phyloP scores from a whole-genome alignment of 2,113 vertebrate species.

The Bettongia penicillata region DNA sequence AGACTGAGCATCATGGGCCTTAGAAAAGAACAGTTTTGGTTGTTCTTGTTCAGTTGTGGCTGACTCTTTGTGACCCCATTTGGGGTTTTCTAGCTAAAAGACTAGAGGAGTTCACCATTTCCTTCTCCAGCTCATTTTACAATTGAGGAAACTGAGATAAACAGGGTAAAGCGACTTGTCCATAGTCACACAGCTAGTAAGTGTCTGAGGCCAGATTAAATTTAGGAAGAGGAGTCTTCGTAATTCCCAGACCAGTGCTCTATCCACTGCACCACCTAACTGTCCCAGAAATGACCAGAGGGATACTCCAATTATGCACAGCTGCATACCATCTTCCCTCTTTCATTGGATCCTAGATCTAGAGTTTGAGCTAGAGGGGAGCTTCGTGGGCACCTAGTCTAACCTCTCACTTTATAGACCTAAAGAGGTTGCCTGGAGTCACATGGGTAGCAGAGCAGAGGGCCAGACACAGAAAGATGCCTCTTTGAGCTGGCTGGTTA shows the following conservation, averaged over 20 bases:
- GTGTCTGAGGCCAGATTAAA: background rate
- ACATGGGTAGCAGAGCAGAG: background rate
- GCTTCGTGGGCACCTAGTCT: background rate
- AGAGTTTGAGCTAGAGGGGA: background rate
- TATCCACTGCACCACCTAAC: background rate
- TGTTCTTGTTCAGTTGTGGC: background rate
- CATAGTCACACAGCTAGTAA: background rate
- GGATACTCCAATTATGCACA: background rate
- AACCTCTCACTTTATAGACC: background rate
- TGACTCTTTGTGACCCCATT: background rate
- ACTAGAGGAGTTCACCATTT: background rate
- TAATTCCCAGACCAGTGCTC: background rate
- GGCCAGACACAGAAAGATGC: constrained; percentile 45
- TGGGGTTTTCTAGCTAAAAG: background rate
- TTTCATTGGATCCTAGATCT: background rate
- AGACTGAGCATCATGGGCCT: background rate
- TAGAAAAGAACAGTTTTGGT: background rate
- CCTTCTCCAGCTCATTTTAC: background rate
- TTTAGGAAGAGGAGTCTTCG: background rate
- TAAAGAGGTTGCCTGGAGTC: background rate
- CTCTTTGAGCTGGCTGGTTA: constrained; percentile 47
- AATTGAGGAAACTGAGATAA: background rate
- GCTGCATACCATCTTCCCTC: background rate
- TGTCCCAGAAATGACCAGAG: background rate
- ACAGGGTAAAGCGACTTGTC: background rate